phyloP scores from a whole-genome alignment of 2,888 invertebrate genomes.

The Spialia ferax region DNA sequence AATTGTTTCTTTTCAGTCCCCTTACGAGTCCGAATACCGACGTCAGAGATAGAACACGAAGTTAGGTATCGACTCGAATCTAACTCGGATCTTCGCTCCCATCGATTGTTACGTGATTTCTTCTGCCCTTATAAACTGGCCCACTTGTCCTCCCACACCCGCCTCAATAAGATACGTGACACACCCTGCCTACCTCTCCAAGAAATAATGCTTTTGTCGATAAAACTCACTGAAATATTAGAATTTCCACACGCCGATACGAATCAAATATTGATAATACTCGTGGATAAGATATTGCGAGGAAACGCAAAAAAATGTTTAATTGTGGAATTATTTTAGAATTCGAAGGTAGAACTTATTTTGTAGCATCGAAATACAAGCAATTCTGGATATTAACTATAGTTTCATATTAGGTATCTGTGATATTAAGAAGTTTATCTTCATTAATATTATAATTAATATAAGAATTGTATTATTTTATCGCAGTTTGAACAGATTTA shows the following conservation, averaged over 20 bases:
- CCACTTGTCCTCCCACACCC: conserved; percentile 22
- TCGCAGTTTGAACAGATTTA: no score
- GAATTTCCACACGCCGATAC: conserved; percentile 24
- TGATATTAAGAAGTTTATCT: no score
- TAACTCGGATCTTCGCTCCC: not conserved
- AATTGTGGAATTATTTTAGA: conserved; percentile 6
- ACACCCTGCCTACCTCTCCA: conserved; percentile 18
- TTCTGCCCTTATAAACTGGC: conserved; percentile 30
- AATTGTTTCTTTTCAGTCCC: no score
- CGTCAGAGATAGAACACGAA: no score
- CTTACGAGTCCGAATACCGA: no score
- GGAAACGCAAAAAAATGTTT: not conserved
- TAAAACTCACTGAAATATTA: conserved; percentile 32
- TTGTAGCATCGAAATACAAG: no score
- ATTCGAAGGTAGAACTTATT: no score
- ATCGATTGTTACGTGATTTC: conserved; percentile 33
- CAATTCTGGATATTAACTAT: no score
- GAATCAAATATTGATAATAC: conserved; percentile 35
- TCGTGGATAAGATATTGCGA: conserved; percentile 18
- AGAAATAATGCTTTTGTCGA: conserved; percentile 25
- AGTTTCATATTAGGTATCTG: no score
- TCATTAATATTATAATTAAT: no score
- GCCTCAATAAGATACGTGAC: conserved; percentile 34
- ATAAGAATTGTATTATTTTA: no score
- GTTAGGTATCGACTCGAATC: not conserved